Base-by-base conservation (phyloP, 2,113 vertebrate genomes). In the Phalacrocorax carbo region DNA sequence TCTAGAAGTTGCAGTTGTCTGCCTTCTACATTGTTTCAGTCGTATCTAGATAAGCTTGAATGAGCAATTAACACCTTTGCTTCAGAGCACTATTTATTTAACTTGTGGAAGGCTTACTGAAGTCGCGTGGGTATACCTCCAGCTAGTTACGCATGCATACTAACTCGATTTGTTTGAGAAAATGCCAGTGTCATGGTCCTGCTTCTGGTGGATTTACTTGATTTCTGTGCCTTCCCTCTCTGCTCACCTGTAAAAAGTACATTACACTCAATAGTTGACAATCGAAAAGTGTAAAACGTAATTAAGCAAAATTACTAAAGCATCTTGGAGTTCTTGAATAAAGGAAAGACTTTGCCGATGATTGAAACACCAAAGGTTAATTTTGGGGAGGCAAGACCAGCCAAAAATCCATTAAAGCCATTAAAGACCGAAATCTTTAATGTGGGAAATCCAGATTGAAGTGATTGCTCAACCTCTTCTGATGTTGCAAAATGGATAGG, bases 171-270 rank as follows among this genome's bases (percentile, higher is more conserved):
- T 85, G 21, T 65, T 77, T 69, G 52, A 60, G 69, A 66, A 94
- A 80, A 83, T 58, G 12, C 8, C 52, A 34, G 32, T 40, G 60
- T 54, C 0, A 0, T 83, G 55, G 34, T 82, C 51, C 30, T 76
- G 36, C 34, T 69, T n/a, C 13, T 12, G 23, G 11, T 71, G 46
- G 34, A 4, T 86, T 88, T 4, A 2, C 40, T 46, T 0, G 0
- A 3, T 94, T 69, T 90, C 58, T 72, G 11, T 66, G 36, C 25
- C 11, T 52, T 79, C 36, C 18, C 26, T 79, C 42, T 76, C 44
- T 88, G n/a, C 64, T 93, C 21, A 48, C 15, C n/a, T 77, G 19
- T 82, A 32, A 57, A 69, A 82, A 34, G 16, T 52, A 12, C 13
- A 5, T 70, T 69, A 46, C 6, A 9, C 62, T 70, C 46, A 51